phyloP scores from a whole-genome alignment of 2,888 invertebrate genomes.

The Trypoxylon attenuatum region DNA sequence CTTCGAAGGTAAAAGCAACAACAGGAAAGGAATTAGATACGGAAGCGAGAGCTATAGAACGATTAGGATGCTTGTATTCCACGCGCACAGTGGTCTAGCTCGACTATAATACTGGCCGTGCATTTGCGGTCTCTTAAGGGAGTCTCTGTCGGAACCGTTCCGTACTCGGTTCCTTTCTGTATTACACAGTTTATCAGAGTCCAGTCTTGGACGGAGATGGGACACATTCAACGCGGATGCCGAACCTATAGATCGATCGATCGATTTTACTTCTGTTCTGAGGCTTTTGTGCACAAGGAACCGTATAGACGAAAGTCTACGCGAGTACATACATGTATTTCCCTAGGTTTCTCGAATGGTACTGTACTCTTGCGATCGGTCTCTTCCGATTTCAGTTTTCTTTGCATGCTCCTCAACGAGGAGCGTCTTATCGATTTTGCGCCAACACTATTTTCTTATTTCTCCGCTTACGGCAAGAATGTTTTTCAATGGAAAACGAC shows the following conservation, averaged over 20 bases:
- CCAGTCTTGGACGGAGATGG: conserved; percentile 41
- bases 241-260: conserved; percentile 45
- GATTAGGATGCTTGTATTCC: conserved; percentile 33
- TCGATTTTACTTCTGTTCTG: conserved; percentile 32
- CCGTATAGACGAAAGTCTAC: conserved; percentile 3
- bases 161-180: conserved; percentile 42
- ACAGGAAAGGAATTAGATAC: conserved; percentile 15
- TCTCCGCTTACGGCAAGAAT: too few species aligned
- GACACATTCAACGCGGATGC: conserved; percentile 19
- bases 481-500: too few species aligned
- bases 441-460: conserved; percentile 27
- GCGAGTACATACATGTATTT: conserved; percentile 8
- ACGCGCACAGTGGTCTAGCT: conserved; percentile 23
- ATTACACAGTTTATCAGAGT: conserved; percentile 48
- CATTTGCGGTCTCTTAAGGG: conserved; percentile 43
- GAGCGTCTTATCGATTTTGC: conserved; percentile 37
- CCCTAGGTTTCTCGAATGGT: too few species aligned
- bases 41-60: conserved; percentile 12
- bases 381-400: background rate
- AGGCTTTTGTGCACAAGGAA: conserved; percentile 33
- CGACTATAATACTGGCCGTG: conserved; percentile 42
- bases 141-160: conserved; percentile 40
- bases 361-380: too few species aligned
- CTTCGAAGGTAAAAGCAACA: background rate
- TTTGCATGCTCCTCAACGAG: conserved; percentile 10